Evolutionary conservation across 2,888 invertebrate species (phyloP).

Genomic region (Cephalotes varians): DNA sequence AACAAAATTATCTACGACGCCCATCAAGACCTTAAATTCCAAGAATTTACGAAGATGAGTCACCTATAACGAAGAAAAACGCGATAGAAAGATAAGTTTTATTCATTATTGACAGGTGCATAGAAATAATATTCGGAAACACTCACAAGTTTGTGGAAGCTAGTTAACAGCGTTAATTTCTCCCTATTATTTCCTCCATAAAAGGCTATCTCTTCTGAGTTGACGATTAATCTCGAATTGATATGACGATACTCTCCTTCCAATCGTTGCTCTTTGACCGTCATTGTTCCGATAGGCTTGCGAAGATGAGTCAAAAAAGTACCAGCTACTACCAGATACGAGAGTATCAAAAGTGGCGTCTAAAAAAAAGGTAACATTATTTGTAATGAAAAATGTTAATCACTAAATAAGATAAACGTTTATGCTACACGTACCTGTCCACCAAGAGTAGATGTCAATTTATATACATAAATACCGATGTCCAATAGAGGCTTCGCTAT

Average conservation of each 20-base stretch:
- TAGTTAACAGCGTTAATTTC: constrained; percentile 93
- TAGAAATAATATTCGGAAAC: not conserved
- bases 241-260: constrained; percentile 99
- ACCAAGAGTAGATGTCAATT: constrained; percentile 94
- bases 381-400: not conserved
- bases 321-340: constrained; percentile 95
- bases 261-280: constrained; percentile 97
- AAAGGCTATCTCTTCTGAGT: constrained; percentile 97
- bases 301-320: constrained; percentile 94
- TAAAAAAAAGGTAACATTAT: constrained; percentile 85
- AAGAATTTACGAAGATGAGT: constrained; percentile 94
- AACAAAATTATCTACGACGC: constrained; percentile 97
- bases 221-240: constrained; percentile 97
- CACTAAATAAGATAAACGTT: not conserved
- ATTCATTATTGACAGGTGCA: not conserved
- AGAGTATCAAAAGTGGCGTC: constrained; percentile 96
- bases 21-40: constrained; percentile 96
- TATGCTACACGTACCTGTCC: constrained; percentile 87
- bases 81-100: not conserved
- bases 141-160: constrained; percentile 93
- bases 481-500: constrained; percentile 98
- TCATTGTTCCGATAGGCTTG: constrained; percentile 94
- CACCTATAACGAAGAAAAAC: constrained; percentile 86
- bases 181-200: constrained; percentile 95
- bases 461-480: constrained; percentile 96